Base-by-base conservation (phyloP, 2,113 vertebrate species). In the Poeciliopsis retropinna region DNA sequence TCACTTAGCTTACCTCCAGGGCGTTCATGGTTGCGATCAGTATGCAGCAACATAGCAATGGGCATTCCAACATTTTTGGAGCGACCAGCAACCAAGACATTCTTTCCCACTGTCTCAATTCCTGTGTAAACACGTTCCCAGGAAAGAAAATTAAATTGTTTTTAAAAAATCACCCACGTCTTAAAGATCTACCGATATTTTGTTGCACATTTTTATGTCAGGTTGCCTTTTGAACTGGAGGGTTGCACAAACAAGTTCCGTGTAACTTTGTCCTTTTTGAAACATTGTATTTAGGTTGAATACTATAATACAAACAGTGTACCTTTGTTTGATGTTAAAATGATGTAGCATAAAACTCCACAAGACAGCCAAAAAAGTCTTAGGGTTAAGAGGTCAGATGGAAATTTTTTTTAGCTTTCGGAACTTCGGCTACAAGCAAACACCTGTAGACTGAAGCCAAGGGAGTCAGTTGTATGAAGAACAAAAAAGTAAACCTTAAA, bases 61-160 rank as follows among this genome's bases (percentile, higher is more conserved):
- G 97, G 97, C 96, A 99, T 96, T 72, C 97, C 97, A 47, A 97
- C 96, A 41, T 98, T 97, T 93, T 98, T 98, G 10, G 97, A 99
- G 83, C 96, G 94, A 78, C 97, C 97, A 15, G 93, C 96, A 5
- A 98, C 96, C 72, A 98, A 90, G 72, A 99, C 96, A 60, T 98
- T 97, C 92, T 95, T 96, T 37, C 97, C 97, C 91, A 96, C 94
- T 0, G 96, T 97, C 79, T 96, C 92, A 79, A 98, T 97, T 75
- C 96, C 97, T 99, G 92, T 54, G 84, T 9, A 85, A 67, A 82
- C 30, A 87, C n/a, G 79, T 60, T 66, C 66, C 66, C 8, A 54
- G 17, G 8, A 25, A 57, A 25, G 51, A 57, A 57, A 57, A n/a
- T 19, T 9, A n/a, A 0, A 22, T 57, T 25, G n/a, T n/a, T n/a